Evolutionary conservation across 2,113 vertebrate species (phyloP).

Genomic region (Cyphomyrus discorhynchus): DNA sequence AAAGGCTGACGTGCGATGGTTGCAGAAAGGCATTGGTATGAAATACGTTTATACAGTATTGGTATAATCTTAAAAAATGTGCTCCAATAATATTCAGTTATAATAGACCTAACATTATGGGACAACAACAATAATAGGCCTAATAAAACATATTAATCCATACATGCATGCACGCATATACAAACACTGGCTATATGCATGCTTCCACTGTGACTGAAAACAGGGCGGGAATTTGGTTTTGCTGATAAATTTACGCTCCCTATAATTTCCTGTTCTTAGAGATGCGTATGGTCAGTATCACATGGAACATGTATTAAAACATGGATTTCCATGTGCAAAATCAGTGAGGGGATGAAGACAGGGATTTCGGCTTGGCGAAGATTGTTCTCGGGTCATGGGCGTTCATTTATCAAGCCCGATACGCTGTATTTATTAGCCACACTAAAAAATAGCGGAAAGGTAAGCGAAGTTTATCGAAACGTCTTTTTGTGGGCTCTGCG

Average conservation of each 20-base stretch:
- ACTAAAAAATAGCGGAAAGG: neutral
- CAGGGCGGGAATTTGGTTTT: neutral
- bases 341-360: neutral
- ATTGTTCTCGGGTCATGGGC: neutral
- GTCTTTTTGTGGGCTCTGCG: neutral
- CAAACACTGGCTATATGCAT: neutral
- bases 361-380: neutral
- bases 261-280: neutral
- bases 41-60: neutral
- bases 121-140: neutral
- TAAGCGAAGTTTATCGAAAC: neutral
- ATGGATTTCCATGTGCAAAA: neutral
- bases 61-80: neutral
- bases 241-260: neutral
- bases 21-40: neutral
- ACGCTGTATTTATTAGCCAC: neutral
- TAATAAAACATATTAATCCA: neutral
- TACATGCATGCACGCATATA: neutral
- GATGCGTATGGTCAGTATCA: neutral
- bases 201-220: neutral
- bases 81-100: neutral
- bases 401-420: neutral
- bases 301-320: neutral
- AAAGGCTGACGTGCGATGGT: neutral
- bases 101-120: neutral